Evolutionary conservation across 2,888 invertebrate species (phyloP).

Genomic region (Cetonia aurata): DNA sequence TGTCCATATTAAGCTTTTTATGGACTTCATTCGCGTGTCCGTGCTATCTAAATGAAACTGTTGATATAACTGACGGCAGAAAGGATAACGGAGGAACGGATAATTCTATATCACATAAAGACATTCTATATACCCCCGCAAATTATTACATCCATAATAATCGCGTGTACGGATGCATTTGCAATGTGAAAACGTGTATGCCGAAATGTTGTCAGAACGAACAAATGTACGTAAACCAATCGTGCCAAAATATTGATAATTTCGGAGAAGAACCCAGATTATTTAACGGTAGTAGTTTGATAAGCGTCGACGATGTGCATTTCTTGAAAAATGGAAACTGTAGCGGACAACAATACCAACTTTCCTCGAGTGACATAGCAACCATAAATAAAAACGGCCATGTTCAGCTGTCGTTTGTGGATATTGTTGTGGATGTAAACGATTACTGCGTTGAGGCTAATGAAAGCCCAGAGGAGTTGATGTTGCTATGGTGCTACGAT

Average conservation of each 20-base stretch:
- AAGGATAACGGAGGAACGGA: neutral
- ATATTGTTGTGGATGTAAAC: neutral
- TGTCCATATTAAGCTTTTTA: slow-evolving; percentile 3
- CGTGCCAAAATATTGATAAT: slow-evolving; percentile 4
- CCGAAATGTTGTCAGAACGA: slow-evolving; percentile 48
- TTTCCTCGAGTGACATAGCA: neutral
- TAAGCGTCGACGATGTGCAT: neutral
- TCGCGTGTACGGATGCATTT: slow-evolving; percentile 49
- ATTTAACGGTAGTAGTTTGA: neutral
- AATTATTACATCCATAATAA: slow-evolving; percentile 45
- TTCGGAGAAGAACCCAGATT: neutral
- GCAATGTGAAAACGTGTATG: slow-evolving; percentile 49
- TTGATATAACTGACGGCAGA: slow-evolving; percentile 25
- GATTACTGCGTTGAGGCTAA: slow-evolving; percentile 16
- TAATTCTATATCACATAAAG: neutral
- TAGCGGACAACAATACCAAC: neutral
- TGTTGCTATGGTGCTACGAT: slow-evolving; percentile 7
- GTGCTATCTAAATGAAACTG: neutral
- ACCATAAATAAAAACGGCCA: neutral
- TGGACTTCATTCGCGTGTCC: neutral
- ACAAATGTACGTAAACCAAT: slow-evolving; percentile 35
- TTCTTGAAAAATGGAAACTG: slow-evolving; percentile 6
- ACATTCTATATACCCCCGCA: slow-evolving; percentile 39
- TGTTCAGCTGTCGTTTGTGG: neutral
- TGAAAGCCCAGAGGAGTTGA: neutral